Conservation (phyloP, 2,113 vertebrate genomes). For the Daboia siamensis region DNA sequence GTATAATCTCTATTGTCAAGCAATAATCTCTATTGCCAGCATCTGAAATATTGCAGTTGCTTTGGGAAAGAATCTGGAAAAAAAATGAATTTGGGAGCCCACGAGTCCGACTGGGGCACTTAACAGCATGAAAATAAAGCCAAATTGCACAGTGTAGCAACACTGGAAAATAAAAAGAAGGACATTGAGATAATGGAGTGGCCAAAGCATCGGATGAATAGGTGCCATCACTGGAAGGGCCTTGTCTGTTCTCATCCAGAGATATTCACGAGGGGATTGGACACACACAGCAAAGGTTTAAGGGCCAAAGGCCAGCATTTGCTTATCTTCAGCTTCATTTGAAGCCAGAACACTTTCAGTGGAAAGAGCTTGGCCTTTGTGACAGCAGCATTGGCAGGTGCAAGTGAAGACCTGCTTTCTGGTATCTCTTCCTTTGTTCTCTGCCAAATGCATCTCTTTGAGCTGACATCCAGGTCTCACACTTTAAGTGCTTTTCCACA, state of each 20-base stretch:
- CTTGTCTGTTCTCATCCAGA: not conserved
- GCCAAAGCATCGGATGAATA: not conserved
- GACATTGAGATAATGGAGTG: not conserved
- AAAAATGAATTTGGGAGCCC: not conserved
- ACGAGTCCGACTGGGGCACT: not conserved
- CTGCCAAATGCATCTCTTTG: constrained; percentile 22
- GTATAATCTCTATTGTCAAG: not conserved
- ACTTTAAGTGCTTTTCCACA: constrained; percentile 25
- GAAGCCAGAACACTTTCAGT: not conserved
- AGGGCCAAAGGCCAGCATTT: not conserved
- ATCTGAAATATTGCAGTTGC: not conserved
- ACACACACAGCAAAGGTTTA: not conserved
- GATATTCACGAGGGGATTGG: too few relatives aligned
- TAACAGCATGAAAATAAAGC: not conserved
- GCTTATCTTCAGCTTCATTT: not conserved
- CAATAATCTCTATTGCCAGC: not conserved
- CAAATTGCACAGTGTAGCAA: not conserved
- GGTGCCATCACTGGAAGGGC: not conserved
- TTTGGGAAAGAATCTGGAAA: not conserved
- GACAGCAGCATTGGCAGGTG: not conserved
- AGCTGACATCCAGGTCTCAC: constrained; percentile 7
- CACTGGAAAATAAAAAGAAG: not conserved
- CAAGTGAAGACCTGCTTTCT: constrained; percentile 34
- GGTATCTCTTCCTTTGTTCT: constrained; percentile 5
- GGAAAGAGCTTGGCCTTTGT: not conserved